Evolutionary conservation across 2,888 invertebrate genomes (phyloP).

Genomic region (Dilophus febrilis): DNA sequence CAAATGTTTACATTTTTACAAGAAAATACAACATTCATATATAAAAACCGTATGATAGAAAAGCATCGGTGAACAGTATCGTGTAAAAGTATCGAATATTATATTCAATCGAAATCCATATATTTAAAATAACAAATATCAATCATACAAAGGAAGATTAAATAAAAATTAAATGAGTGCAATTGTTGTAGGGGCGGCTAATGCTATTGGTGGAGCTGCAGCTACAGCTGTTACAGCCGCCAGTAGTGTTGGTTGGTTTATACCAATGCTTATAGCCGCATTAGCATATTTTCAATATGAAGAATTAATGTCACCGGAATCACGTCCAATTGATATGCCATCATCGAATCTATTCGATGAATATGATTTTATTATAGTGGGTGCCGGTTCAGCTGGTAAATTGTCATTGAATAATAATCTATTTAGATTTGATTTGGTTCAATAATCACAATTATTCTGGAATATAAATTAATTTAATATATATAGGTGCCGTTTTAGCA

Average conservation of each 20-base stretch:
- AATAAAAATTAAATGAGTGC: constrained; percentile 37
- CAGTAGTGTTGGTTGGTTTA: constrained; percentile 59
- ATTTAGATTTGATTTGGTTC: not conserved
- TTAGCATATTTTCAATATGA: constrained; percentile 79
- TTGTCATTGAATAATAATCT: constrained; percentile 12
- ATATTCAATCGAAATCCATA: too few species aligned
- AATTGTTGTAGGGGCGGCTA: constrained; percentile 42
- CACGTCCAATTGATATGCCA: constrained; percentile 52
- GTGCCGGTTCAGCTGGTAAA: constrained; percentile 70
- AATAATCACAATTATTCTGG: too few species aligned
- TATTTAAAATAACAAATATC: too few species aligned
- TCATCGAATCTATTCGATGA: constrained; percentile 43
- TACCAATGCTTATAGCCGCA: constrained; percentile 68
- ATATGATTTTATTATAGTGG: constrained; percentile 75
- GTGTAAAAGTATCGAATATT: too few species aligned
- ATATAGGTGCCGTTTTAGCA: constrained; percentile 62
- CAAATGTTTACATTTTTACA: too few species aligned
- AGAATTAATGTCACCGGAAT: constrained; percentile 69
- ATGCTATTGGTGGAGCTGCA: constrained; percentile 44
- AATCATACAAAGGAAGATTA: not conserved
- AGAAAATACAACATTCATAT: too few species aligned
- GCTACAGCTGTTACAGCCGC: constrained; percentile 39
- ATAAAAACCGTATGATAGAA: too few species aligned
- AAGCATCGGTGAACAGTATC: too few species aligned
- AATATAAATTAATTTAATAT: too few species aligned